phyloP scores from a whole-genome alignment of 2,797 vertebrate genomes.

The Rhynchonycteris naso region DNA sequence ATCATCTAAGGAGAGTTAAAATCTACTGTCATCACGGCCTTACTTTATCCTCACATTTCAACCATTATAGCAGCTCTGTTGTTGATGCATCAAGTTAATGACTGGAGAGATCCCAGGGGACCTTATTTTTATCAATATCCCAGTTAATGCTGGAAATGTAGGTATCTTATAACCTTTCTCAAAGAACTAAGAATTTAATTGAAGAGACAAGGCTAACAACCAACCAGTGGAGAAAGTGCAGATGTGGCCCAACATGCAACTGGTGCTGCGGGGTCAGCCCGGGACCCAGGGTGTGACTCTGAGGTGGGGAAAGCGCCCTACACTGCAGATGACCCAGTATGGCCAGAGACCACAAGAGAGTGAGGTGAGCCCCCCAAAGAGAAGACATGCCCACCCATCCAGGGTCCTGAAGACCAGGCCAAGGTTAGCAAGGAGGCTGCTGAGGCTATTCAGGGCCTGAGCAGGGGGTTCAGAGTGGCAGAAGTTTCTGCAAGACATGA shows the following conservation, averaged over 20 bases:
- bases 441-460: background rate
- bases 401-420: background rate
- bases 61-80: background rate
- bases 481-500: background rate
- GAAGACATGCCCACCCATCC: rapidly evolving
- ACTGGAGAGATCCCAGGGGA: background rate
- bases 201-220: background rate
- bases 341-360: background rate
- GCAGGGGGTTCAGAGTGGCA: background rate
- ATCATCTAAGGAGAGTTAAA: background rate
- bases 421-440: background rate
- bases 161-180: background rate
- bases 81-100: no score
- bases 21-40: background rate
- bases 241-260: background rate
- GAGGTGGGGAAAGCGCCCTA: rapidly evolving
- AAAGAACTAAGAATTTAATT: background rate
- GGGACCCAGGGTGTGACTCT: background rate
- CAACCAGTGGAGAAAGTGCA: background rate
- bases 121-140: background rate
- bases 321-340: rapidly evolving
- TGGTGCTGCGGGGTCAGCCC: no score
- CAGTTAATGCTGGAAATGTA: background rate
- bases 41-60: background rate
- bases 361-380: no score